Percentiles rank a stretch among this genome's conserved stretches.
phyloP scores from a whole-genome alignment of 2,113 vertebrate genomes.

The Prunella fulvescens region DNA sequence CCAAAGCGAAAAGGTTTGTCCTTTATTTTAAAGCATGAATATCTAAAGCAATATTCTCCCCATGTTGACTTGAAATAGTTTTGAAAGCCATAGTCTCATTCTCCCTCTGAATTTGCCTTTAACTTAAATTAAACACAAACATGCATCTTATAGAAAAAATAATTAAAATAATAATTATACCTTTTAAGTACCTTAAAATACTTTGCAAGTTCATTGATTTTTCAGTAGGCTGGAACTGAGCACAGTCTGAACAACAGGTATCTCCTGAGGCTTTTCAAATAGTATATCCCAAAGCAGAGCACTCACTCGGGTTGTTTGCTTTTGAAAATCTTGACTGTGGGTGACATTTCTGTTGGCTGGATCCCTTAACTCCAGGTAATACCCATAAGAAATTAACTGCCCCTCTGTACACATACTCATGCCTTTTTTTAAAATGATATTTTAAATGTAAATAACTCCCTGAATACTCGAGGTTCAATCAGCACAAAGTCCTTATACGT shows the following conservation, averaged over 20 bases:
- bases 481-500: neutral
- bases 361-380: neutral
- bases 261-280: neutral
- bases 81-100: neutral
- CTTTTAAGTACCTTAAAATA: neutral
- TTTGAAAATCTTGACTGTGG: neutral
- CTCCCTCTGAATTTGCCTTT: neutral
- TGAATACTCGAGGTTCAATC: neutral
- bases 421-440: neutral
- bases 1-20: neutral
- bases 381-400: neutral
- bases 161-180: neutral
- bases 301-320: neutral
- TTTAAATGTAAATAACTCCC: neutral
- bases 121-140: neutral
- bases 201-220: neutral
- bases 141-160: neutral
- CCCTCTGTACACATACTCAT: neutral
- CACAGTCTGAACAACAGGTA: neutral
- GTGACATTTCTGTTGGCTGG: neutral
- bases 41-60: neutral
- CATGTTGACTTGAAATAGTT: neutral
- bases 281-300: neutral
- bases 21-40: neutral
- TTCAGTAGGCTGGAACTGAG: neutral